These are phyloP conservation scores for Cephalotes varians DNA, from an alignment of 2,888 invertebrate species.

Conservation along the genomic window DNA sequence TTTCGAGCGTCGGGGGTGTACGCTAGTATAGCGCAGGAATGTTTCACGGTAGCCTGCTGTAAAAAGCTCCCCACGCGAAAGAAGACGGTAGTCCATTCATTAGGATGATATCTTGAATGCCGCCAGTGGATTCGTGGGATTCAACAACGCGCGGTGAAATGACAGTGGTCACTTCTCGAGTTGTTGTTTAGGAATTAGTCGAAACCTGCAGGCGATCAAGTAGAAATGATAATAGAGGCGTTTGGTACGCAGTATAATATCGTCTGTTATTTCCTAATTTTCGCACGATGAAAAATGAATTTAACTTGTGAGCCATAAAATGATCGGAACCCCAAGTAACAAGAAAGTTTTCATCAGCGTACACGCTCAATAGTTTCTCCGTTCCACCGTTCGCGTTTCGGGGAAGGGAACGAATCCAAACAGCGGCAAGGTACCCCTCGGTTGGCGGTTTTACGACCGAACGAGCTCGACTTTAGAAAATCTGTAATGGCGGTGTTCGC, in stretches of 20 bases:
- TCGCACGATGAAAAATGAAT: neutral
- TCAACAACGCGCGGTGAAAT: conserved; percentile 24
- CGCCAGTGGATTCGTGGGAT: conserved; percentile 78
- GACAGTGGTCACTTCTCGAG: neutral
- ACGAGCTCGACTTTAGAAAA: conserved; percentile 61
- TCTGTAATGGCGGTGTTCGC: conserved; percentile 69
- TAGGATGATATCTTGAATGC: conserved; percentile 76
- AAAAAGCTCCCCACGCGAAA: conserved; percentile 38
- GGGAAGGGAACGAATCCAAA: neutral
- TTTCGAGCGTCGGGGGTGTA: conserved; percentile 71
- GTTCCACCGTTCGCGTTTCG: conserved; percentile 9
- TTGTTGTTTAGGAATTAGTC: conserved; percentile 26
- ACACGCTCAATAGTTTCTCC: neutral
- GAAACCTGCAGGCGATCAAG: neutral
- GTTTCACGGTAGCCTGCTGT: conserved; percentile 56
- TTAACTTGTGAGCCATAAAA: neutral
- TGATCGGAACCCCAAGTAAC: neutral
- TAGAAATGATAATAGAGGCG: neutral
- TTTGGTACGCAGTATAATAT: neutral
- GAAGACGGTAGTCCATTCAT: conserved; percentile 75
- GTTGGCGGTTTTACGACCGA: conserved; percentile 74
- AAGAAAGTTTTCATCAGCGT: neutral
- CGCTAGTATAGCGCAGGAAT: conserved; percentile 66
- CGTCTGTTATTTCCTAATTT: neutral
- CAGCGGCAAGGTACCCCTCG: conserved; percentile 20